Evolutionary conservation across 2,888 invertebrate genomes (phyloP).

Genomic region (Ennomos erosarius): DNA sequence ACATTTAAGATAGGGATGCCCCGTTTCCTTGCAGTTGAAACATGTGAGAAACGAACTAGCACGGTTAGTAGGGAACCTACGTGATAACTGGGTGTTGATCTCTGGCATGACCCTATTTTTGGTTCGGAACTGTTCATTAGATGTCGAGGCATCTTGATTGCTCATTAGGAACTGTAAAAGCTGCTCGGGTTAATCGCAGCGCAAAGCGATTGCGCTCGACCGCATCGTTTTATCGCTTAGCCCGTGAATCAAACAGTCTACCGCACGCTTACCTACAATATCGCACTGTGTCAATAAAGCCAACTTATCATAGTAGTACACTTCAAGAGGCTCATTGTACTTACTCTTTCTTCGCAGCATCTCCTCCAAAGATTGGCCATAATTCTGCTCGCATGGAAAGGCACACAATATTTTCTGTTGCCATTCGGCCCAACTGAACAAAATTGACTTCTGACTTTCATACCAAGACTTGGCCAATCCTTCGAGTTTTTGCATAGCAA

Average conservation of each 20-base stretch:
- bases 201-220: slow-evolving; percentile 19
- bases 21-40: no score
- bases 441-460: not conserved
- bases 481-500: slow-evolving; percentile 42
- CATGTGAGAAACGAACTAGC: no score
- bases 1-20: no score
- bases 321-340: not conserved
- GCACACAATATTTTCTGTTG: slow-evolving; percentile 38
- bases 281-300: not conserved
- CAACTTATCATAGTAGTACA: slow-evolving; percentile 2
- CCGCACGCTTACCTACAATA: slow-evolving; percentile 22
- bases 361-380: slow-evolving; percentile 39
- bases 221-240: slow-evolving; percentile 24
- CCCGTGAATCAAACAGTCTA: slow-evolving; percentile 34
- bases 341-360: slow-evolving; percentile 39
- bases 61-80: no score
- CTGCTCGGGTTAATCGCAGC: slow-evolving; percentile 3
- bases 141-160: no score
- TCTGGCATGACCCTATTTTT: no score
- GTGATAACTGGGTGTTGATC: no score
- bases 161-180: no score
- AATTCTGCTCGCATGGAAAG: slow-evolving; percentile 44
- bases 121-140: no score
- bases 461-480: slow-evolving; percentile 34
- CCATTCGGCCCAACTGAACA: slow-evolving; percentile 45